A percentile compares a stretch with the other conserved stretches of the same genome.
These are phyloP conservation scores for Cyclophora albipunctata DNA, from an alignment of 2,888 invertebrate species.

Conservation along the genomic window DNA sequence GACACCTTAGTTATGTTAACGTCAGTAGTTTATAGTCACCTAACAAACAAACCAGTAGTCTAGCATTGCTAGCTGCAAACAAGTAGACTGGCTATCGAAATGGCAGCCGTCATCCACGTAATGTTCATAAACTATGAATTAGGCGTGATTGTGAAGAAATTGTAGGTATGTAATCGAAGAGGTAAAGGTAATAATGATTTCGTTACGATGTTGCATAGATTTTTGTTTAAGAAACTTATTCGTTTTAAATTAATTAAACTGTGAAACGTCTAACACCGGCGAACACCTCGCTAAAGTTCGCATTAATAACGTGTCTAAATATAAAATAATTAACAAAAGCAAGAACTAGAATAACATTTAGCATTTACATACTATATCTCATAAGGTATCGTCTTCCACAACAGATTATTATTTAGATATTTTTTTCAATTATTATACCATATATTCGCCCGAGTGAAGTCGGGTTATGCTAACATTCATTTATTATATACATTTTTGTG, in stretches of 20 bases:
- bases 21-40: no score
- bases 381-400: slow-evolving; percentile 70
- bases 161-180: no score
- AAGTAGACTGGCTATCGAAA: no score
- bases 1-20: no score
- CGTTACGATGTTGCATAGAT: no score
- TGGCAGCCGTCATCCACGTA: no score
- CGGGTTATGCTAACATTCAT: slow-evolving; percentile 50
- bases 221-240: no score
- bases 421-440: slow-evolving; percentile 39
- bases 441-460: slow-evolving; percentile 38
- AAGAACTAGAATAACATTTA: slow-evolving; percentile 52
- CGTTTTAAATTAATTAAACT: not conserved
- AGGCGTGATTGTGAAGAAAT: no score
- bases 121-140: no score
- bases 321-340: slow-evolving; percentile 33
- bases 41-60: no score
- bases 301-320: slow-evolving; percentile 17
- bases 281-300: slow-evolving; percentile 16
- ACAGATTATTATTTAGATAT: slow-evolving; percentile 43
- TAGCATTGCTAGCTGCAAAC: no score
- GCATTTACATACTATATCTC: slow-evolving; percentile 47
- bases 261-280: not conserved
- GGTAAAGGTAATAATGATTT: no score
- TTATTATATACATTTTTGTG: slow-evolving; percentile 58